Percentiles rank a stretch among this genome's conserved stretches.
Conservation (phyloP, 2,888 invertebrate species). For the Dioctria rufipes region DNA sequence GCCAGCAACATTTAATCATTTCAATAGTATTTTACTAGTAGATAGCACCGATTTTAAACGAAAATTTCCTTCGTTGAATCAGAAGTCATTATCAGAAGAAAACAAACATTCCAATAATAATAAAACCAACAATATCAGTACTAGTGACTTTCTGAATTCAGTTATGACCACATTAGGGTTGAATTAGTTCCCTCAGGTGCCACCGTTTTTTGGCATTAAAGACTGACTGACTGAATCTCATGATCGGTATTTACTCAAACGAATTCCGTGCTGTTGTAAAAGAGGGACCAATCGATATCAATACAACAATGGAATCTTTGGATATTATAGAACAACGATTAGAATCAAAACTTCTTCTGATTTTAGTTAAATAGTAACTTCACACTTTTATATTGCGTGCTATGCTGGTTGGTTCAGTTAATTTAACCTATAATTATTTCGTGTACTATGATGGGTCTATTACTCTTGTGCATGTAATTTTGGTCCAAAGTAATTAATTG, state of each 20-base stretch:
- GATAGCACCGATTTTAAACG: constrained; percentile 58
- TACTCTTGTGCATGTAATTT: too few species aligned
- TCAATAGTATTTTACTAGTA: constrained; percentile 54
- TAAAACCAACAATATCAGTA: constrained; percentile 33
- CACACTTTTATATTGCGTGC: too few species aligned
- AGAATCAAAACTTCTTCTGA: too few species aligned
- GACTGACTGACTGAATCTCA: too few species aligned
- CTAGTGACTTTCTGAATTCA: constrained; percentile 49
- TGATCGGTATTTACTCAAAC: too few species aligned
- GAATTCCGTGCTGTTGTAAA: too few species aligned
- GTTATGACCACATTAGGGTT: constrained; percentile 60
- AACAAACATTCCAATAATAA: constrained; percentile 24
- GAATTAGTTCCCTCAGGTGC: constrained; percentile 74
- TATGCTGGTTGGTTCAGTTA: too few species aligned
- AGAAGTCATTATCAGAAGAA: not conserved
- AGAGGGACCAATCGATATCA: constrained; percentile 81
- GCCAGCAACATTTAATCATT: constrained; percentile 50
- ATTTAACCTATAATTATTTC: too few species aligned
- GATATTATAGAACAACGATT: constrained; percentile 78
- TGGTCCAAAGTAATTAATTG: too few species aligned
- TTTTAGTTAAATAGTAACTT: too few species aligned
- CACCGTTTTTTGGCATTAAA: constrained; percentile 79
- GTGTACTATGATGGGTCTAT: too few species aligned
- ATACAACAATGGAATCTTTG: constrained; percentile 78
- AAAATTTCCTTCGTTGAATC: constrained; percentile 53